phyloP scores from a whole-genome alignment of 2,888 invertebrate genomes.

The Apamea anceps region DNA sequence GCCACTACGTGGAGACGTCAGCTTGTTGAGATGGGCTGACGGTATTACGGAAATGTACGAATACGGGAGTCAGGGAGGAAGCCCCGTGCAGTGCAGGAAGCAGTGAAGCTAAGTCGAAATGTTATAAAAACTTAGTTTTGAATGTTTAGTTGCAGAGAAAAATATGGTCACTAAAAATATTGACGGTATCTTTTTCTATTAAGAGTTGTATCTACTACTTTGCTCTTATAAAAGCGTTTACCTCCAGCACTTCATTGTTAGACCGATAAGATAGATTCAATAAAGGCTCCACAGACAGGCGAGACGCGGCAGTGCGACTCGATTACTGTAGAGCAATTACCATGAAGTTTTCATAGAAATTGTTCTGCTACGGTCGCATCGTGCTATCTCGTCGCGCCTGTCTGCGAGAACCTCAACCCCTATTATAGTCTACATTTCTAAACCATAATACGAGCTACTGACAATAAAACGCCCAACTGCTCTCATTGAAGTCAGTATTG shows the following conservation, averaged over 20 bases:
- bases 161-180: not conserved
- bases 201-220: not conserved
- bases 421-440: not conserved
- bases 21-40: slow-evolving; percentile 48
- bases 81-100: not conserved
- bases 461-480: not conserved
- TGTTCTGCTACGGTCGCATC: not conserved
- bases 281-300: not conserved
- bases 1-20: slow-evolving; percentile 32
- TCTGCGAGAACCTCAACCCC: not conserved
- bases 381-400: too few relatives aligned
- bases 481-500: not conserved
- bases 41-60: slow-evolving; percentile 48
- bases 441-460: not conserved
- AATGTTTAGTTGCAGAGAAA: not conserved
- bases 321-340: not conserved
- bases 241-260: too few relatives aligned
- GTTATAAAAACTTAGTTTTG: not conserved
- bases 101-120: slow-evolving; percentile 9
- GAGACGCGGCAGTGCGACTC: not conserved
- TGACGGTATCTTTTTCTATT: not conserved
- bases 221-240: not conserved
- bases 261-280: not conserved
- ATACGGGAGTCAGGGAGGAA: slow-evolving; percentile 8
- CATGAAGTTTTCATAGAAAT: not conserved